Evolutionary conservation across 2,888 invertebrate genomes (phyloP), one percentile per base, ranked within the genome.

Genomic region (Dromius quadrimaculatus): DNA sequence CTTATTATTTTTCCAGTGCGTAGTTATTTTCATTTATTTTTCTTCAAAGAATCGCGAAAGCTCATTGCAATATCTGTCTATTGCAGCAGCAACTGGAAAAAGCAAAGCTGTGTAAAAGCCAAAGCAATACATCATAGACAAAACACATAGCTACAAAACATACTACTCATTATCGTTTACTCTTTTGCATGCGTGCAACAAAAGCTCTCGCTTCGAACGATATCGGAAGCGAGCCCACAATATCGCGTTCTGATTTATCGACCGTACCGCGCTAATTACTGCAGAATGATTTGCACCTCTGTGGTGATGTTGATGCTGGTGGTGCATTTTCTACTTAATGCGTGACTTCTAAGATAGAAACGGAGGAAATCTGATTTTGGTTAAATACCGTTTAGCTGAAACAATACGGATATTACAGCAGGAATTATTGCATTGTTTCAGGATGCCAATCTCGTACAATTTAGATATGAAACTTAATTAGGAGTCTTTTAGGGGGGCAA

Each of bases 231-330:
- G 28, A 34, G 28, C 43, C 43, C 17, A 23, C 28, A 54, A 41
- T 23, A 34, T 59, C 68, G 68, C 43, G 23, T 43, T 41, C 59
- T 68, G 68, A 68, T 68, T 68, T 68, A 68, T 68, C 68, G 68
- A 68, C 59, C 59, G 59, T 23, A 32, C 36, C 34, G 41, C 34
- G 20, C 59, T 59, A 43, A 68, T 57, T 68, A 36, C 43, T 38
- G 38, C 47, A 32, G 64, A 64, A 64, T 50, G 64, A 38, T 68
- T 68, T 68, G 68, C 68, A 68, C 59, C 68, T 43, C 28, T 54
- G 41, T 32, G 28, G 41, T 32, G 28, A 34, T 62, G 62, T 36
- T 62, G 23, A 23, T 23, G 41, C 62, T 62, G 50, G 20, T 62
- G 62, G 22, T 62, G 41, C 62, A 19, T 17, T 23, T 62, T 54